Conservation (phyloP, 2,797 vertebrate species). For the Bucorvus abyssinicus region DNA sequence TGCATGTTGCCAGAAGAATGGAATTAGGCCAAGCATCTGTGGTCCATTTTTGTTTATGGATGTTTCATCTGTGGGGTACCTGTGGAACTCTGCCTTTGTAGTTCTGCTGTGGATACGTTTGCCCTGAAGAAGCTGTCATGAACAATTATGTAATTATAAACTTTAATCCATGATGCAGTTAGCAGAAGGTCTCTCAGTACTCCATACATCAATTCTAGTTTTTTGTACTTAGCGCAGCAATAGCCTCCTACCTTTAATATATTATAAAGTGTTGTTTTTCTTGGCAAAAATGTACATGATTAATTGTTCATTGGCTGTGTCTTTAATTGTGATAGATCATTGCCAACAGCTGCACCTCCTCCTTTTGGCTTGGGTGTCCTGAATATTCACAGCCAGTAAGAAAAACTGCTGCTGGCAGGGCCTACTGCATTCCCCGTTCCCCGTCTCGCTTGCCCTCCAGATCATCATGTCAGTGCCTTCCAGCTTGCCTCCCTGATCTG, state of each 20-base stretch:
- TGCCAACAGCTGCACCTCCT: slow-evolving; percentile 1
- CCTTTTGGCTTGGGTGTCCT: background rate
- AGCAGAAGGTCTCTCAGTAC: background rate
- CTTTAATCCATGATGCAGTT: background rate
- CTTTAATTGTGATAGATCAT: background rate
- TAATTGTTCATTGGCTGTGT: slow-evolving; percentile 42
- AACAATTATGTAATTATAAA: background rate
- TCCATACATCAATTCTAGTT: background rate
- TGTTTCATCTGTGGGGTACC: background rate
- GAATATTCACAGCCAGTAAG: background rate
- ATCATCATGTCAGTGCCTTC: background rate
- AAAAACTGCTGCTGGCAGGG: background rate
- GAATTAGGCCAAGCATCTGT: background rate
- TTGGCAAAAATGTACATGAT: background rate
- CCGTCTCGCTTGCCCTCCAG: background rate
- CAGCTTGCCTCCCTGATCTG: background rate
- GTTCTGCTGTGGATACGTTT: background rate
- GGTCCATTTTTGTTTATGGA: background rate
- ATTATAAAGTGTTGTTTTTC: slow-evolving; percentile 35
- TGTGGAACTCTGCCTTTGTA: background rate
- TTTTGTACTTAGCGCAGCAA: background rate
- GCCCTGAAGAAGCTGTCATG: background rate
- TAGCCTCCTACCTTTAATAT: slow-evolving; percentile 17
- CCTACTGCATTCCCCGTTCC: background rate
- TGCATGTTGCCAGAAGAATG: background rate